phyloP scores from a whole-genome alignment of 2,797 vertebrate species.

The Sebastes steindachneri region DNA sequence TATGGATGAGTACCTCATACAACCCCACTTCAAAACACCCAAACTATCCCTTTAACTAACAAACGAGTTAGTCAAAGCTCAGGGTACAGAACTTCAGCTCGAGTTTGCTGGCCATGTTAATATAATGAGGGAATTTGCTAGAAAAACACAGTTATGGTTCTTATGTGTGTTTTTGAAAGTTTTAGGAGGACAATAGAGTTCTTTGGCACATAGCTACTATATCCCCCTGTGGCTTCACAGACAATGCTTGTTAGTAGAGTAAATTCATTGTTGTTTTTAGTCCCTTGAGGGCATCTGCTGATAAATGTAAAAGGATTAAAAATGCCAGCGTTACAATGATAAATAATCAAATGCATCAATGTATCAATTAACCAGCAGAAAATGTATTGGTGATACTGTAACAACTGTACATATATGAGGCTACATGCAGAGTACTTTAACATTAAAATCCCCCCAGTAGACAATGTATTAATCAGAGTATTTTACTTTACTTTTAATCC shows the following conservation, averaged over 20 bases:
- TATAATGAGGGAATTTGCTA: not conserved
- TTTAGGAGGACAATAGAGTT: too few species aligned
- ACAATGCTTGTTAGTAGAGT: too few species aligned
- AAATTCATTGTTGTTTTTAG: too few species aligned
- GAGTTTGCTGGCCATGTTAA: not conserved
- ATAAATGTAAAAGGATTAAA: not conserved
- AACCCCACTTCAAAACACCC: too few species aligned
- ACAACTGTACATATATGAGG: not conserved
- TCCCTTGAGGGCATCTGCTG: rapidly evolving
- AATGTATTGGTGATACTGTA: not conserved
- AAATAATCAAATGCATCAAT: not conserved
- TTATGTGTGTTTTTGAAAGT: not conserved
- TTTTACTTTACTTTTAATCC: not conserved
- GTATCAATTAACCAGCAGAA: not conserved
- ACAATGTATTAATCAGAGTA: not conserved
- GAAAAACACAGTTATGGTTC: not conserved
- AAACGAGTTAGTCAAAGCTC: not conserved
- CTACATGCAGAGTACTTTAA: not conserved
- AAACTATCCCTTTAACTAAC: not conserved
- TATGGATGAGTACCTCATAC: too few species aligned
- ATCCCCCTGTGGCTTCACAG: not conserved
- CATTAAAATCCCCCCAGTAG: not conserved
- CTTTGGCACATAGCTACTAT: not conserved
- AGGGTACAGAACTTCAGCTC: not conserved
- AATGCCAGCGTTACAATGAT: not conserved